Base-by-base conservation (phyloP, 2,113 vertebrate species). In the Forbesichthys papilliferus region DNA sequence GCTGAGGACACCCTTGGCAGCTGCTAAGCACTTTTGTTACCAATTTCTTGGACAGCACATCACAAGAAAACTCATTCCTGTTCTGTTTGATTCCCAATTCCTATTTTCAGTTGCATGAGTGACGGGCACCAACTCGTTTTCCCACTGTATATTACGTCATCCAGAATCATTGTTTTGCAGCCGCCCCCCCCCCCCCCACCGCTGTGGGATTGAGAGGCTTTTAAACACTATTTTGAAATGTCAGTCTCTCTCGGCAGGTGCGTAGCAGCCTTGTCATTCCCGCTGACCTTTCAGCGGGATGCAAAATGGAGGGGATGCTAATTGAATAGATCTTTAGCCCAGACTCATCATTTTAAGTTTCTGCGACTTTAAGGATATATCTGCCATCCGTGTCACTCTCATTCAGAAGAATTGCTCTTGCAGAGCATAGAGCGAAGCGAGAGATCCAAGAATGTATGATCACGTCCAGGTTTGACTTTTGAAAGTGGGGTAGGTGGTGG, bases 221-320 rank as follows among this genome's bases (percentile, higher is more conserved):
- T 20, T 5, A 53, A 70, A 65, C 61, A 8, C 33, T 27, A 47
- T 55, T 69, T 55, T 66, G 13, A 71, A 73, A 78, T 78, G 67
- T 73, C 72, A 67, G 52, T 55, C 47, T 56, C 14, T 59, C 33
- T 60, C 34, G 61, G 62, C 48, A 73, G 64, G 48, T 69, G 69
- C 72, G 52, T 42, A 62, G 55, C 69, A 52, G 59, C 49, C 67
- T 46, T 58, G 12, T 69, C 18, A 73, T 77, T 75, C 69, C 54
- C 56, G 33, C 16, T 62, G 68, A 66, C 76, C 69, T 82, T 81
- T 81, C 51, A 8, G 33, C 10, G 11, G 48, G 18, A 48, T 53
- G 52, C 47, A 63, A 78, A 72, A 80, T 75, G 75, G 75, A 74
- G 69, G 46, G 49, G 20, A 71, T 73, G 56, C 8, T 80, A 75